phyloP scores from a whole-genome alignment of 2,113 vertebrate genomes.

The Chamaea fasciata region DNA sequence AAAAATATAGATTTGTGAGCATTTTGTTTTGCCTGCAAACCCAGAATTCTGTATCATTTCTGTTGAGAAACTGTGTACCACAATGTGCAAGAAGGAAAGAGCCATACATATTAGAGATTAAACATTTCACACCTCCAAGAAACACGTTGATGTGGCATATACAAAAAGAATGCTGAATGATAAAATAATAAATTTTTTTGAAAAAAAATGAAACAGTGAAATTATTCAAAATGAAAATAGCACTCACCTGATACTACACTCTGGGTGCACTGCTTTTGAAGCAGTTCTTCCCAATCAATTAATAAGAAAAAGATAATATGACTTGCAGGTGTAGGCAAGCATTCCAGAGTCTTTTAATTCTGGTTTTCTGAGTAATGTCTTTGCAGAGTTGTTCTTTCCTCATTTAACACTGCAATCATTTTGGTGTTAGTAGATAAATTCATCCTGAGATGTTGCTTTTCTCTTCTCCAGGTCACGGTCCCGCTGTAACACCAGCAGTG shows the following conservation, averaged over 20 bases:
- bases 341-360: not conserved
- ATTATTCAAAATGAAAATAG: not conserved
- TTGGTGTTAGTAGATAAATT: not conserved
- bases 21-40: not conserved
- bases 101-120: not conserved
- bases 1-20: not conserved
- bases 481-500: slow-evolving; percentile 88
- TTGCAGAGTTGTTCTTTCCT: not conserved
- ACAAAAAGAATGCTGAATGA: not conserved
- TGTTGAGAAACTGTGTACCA: not conserved
- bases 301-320: not conserved
- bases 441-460: not conserved
- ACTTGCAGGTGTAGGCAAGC: not conserved
- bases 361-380: not conserved
- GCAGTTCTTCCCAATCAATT: not conserved
- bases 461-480: slow-evolving; percentile 77
- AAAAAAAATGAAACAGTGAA: not conserved
- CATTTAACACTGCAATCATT: not conserved
- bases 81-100: not conserved
- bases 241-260: not conserved
- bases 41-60: not conserved
- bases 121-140: not conserved
- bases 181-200: not conserved
- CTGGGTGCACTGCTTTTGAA: not conserved
- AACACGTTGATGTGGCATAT: not conserved